Percentiles rank a stretch among this genome's conserved stretches.
These are phyloP conservation scores for Origma solitaria DNA, from an alignment of 2,113 vertebrate species.

Conservation along the genomic window DNA sequence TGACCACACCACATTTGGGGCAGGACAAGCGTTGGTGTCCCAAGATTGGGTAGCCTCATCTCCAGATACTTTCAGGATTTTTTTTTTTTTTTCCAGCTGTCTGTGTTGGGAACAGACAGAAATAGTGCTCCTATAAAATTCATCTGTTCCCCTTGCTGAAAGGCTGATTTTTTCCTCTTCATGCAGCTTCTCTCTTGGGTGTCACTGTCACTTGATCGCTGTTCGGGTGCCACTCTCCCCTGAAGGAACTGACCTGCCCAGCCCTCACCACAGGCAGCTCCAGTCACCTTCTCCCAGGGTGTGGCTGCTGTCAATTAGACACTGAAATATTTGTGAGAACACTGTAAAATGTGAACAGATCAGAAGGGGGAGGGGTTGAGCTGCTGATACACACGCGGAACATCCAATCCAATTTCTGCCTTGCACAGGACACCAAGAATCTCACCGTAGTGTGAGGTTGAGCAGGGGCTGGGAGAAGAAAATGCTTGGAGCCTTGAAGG, in stretches of 20 bases:
- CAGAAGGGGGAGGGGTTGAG: neutral
- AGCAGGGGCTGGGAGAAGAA: neutral
- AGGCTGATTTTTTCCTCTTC: neutral
- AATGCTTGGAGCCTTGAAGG: neutral
- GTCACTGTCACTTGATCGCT: neutral
- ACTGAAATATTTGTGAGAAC: neutral
- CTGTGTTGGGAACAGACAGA: neutral
- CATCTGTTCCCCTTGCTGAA: neutral
- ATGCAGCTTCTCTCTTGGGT: accelerated
- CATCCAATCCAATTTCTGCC: neutral
- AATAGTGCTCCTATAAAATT: neutral
- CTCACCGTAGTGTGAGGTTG: neutral
- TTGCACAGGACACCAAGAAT: neutral
- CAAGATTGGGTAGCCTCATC: neutral
- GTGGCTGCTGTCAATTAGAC: neutral
- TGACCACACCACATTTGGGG: accelerated
- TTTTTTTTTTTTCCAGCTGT: neutral
- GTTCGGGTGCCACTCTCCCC: neutral
- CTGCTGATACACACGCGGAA: neutral
- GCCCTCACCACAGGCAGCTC: neutral
- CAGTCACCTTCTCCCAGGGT: neutral
- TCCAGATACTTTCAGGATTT: neutral
- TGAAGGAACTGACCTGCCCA: neutral
- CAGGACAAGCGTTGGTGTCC: neutral
- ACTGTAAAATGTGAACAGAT: neutral